phyloP scores from a whole-genome alignment of 1,140 invertebrate species.

The Lycorma delicatula region DNA sequence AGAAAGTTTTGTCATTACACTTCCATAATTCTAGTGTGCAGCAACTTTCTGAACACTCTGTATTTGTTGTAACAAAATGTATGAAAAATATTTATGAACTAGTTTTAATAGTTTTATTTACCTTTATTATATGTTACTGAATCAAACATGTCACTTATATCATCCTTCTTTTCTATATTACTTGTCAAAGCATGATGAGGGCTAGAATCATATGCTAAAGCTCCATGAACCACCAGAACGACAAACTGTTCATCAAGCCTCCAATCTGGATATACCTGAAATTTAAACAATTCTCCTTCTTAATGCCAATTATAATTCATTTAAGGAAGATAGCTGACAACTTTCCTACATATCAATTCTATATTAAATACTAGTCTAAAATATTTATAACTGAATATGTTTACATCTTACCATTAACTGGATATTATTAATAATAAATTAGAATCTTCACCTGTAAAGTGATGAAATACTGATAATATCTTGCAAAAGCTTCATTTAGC shows the following conservation, averaged over 20 bases:
- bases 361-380: too few species aligned
- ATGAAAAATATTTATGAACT: too few species aligned
- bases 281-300: background rate
- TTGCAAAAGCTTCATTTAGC: constrained; percentile 35
- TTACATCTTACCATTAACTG: too few species aligned
- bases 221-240: constrained; percentile 44
- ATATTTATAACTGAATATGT: too few species aligned
- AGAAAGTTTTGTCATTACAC: too few species aligned
- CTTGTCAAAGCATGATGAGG: constrained; percentile 60
- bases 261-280: constrained; percentile 39
- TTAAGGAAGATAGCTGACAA: too few species aligned
- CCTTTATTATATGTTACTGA: constrained; percentile 54
- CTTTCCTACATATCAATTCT: too few species aligned
- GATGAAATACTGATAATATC: constrained; percentile 55
- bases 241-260: constrained; percentile 44
- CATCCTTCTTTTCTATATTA: constrained; percentile 37
- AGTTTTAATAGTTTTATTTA: constrained; percentile 15
- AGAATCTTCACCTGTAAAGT: constrained; percentile 42
- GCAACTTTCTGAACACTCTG: too few species aligned
- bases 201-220: constrained; percentile 66
- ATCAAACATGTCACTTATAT: constrained; percentile 47
- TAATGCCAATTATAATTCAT: constrained; percentile 18
- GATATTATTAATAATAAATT: constrained; percentile 37
- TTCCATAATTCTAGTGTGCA: too few species aligned
- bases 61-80: too few species aligned